Percentiles rank a stretch among this genome's conserved stretches.
Evolutionary conservation across 2,797 vertebrate genomes (phyloP).

Genomic region (Todus mexicanus): DNA sequence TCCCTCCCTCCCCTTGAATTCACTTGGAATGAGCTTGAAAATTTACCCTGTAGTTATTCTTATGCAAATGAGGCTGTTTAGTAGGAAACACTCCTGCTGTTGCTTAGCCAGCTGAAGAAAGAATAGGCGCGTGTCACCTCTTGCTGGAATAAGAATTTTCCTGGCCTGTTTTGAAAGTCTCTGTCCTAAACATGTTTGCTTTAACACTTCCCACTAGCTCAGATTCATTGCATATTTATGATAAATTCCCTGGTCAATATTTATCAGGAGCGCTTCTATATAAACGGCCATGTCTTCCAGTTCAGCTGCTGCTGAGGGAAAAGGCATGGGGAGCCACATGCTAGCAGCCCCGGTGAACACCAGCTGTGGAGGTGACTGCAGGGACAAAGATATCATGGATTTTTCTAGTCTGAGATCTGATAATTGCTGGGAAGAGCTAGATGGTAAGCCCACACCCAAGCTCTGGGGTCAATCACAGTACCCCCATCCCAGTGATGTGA

Average conservation of each 20-base stretch:
- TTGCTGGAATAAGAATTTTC: conserved; percentile 70
- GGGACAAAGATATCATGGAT: rapidly evolving
- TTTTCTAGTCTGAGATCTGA: neutral
- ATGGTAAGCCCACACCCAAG: neutral
- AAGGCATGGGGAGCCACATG: rapidly evolving
- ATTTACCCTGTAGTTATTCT: conserved; percentile 83
- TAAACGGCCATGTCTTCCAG: neutral
- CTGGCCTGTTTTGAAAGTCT: conserved; percentile 68
- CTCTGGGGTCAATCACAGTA: neutral
- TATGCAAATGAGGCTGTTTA: conserved; percentile 83
- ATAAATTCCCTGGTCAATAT: conserved; percentile 58
- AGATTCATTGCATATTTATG: conserved; percentile 60
- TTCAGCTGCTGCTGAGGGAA: neutral
- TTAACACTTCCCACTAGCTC: conserved; percentile 55
- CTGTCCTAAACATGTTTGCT: conserved; percentile 60
- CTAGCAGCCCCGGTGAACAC: neutral
- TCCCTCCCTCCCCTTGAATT: conserved; percentile 70
- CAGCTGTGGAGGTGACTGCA: neutral
- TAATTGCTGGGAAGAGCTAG: neutral
- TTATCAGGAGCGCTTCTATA: conserved; percentile 19
- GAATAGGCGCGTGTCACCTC: conserved; percentile 64
- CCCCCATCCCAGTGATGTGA: neutral
- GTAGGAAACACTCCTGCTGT: conserved; percentile 75
- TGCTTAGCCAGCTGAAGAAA: conserved; percentile 80
- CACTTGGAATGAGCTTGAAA: conserved; percentile 78